Evolutionary conservation across 30 jellyfish, hydroid and myxozoan species (phyloP).

Genomic region (Hydractinia symbiolongicarpus): DNA sequence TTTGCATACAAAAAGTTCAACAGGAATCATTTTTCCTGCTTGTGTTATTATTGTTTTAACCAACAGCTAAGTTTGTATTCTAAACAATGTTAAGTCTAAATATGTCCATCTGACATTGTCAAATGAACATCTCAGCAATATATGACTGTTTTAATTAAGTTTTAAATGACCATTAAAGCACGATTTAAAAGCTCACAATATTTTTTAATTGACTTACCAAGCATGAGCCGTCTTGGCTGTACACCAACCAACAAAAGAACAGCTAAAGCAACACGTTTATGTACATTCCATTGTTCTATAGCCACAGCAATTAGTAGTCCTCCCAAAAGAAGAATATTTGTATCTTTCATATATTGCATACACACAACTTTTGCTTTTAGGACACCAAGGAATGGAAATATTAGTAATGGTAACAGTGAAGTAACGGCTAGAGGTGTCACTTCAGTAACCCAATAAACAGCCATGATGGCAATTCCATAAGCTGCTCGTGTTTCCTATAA

Average conservation of each 20-base stretch:
- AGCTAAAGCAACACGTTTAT: constrained; percentile 80
- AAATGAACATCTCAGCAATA: no score
- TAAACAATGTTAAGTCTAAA: no score
- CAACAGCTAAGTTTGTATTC: no score
- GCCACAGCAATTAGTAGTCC: constrained; percentile 95
- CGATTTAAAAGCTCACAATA: neutral
- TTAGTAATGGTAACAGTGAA: constrained; percentile 75
- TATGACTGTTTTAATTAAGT: no score
- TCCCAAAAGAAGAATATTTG: constrained; percentile 82
- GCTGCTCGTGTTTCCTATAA: constrained; percentile 82
- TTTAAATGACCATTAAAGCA: no score
- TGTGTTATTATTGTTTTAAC: no score
- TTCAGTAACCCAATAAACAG: constrained; percentile 86
- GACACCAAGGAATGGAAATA: constrained; percentile 80
- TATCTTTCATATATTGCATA: constrained; percentile 87
- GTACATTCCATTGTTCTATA: constrained; percentile 96
- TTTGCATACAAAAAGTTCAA: no score
- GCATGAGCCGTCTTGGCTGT: constrained; percentile 92
- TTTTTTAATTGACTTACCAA: constrained; percentile 21
- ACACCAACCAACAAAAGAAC: constrained; percentile 86
- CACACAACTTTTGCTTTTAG: constrained; percentile 76
- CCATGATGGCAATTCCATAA: constrained; percentile 79
- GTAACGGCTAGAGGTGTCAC: constrained; percentile 94
- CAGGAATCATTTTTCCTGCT: no score
- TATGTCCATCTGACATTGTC: no score